A percentile compares a stretch with the other conserved stretches of the same genome.
These are phyloP conservation scores for Crenichthys baileyi DNA, from an alignment of 2,797 vertebrate genomes.

Conservation along the genomic window DNA sequence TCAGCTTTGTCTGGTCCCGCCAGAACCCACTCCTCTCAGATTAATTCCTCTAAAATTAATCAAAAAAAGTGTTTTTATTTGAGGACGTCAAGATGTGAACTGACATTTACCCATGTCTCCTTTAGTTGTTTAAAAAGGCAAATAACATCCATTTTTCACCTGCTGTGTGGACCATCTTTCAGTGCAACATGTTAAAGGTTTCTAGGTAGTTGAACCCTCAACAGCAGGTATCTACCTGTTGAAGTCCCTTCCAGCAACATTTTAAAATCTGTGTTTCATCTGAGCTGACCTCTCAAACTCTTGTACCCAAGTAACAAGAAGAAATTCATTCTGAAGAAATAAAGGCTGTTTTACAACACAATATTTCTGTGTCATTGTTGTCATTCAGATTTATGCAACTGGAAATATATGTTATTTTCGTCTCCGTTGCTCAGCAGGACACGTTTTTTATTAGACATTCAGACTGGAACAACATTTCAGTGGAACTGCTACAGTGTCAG, in stretches of 20 bases:
- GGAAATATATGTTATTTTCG: not conserved
- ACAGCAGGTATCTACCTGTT: constrained; percentile 18
- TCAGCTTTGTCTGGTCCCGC: not conserved
- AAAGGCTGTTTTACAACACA: not conserved
- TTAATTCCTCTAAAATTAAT: not conserved
- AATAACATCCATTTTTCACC: not conserved
- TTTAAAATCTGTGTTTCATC: not conserved
- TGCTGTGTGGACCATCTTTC: not conserved
- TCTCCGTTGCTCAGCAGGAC: not conserved
- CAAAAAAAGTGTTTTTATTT: not conserved
- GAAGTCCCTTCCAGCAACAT: constrained; percentile 24
- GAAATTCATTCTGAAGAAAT: constrained; percentile 4
- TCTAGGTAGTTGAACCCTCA: not conserved
- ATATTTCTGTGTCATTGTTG: not conserved
- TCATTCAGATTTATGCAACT: not conserved
- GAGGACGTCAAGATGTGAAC: not conserved
- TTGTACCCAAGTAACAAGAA: not conserved
- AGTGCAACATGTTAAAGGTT: not conserved
- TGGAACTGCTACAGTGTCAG: constrained; percentile 25
- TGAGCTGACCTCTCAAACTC: constrained; percentile 28
- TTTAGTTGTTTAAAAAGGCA: not conserved
- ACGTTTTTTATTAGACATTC: constrained; percentile 48
- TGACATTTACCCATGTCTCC: not conserved
- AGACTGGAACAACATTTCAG: constrained; percentile 36
- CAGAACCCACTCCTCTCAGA: not conserved